These are phyloP conservation scores for Andinoacara biseriatus DNA, from an alignment of 2,113 vertebrate species.

Conservation along the genomic window DNA sequence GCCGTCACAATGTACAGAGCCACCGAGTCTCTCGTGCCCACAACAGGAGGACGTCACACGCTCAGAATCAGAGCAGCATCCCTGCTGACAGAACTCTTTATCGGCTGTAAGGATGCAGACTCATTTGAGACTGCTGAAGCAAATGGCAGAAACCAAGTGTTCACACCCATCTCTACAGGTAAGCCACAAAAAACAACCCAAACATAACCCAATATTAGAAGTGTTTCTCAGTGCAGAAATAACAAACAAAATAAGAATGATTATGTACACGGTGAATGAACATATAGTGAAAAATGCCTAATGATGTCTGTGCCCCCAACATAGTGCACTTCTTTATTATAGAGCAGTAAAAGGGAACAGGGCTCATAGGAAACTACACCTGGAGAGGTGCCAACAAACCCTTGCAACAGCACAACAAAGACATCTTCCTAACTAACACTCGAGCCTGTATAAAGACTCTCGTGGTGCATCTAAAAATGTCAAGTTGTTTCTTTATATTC, in stretches of 20 bases:
- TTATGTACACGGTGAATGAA: conserved; percentile 56
- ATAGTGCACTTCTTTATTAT: conserved; percentile 18
- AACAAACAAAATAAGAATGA: conserved; percentile 47
- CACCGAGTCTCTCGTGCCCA: not conserved
- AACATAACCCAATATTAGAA: conserved; percentile 65
- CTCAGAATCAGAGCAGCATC: no score
- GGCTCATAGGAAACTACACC: not conserved
- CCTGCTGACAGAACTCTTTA: not conserved
- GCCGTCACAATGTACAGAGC: not conserved
- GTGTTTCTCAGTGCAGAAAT: conserved; percentile 79
- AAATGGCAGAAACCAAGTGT: not conserved
- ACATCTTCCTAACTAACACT: conserved; percentile 17
- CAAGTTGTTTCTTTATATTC: conserved; percentile 25
- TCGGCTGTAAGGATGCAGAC: not conserved
- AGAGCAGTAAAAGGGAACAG: conserved; percentile 13
- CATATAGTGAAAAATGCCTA: conserved; percentile 17
- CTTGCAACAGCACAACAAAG: conserved; percentile 21
- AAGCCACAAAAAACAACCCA: conserved; percentile 12
- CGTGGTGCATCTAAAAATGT: not conserved
- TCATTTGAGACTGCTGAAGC: not conserved
- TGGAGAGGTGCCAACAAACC: not conserved
- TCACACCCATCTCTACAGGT: conserved; percentile 2
- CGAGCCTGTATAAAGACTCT: not conserved
- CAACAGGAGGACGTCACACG: no score
- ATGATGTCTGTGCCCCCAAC: conserved; percentile 7